Evolutionary conservation across 1,140 invertebrate species (phyloP).

Genomic region (Sesamia nonagrioides): DNA sequence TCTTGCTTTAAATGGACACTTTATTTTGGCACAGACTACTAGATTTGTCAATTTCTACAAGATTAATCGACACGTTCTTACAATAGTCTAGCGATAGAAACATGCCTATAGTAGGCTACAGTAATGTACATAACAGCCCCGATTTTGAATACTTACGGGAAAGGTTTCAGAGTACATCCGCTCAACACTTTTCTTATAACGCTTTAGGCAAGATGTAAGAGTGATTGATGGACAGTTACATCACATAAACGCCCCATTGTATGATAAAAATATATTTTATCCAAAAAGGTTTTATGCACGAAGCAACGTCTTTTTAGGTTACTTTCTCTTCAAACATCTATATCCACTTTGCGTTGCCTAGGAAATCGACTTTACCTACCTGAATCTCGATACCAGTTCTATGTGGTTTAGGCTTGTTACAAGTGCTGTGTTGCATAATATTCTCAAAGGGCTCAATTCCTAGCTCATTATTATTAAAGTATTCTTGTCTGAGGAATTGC

Average conservation of each 20-base stretch:
- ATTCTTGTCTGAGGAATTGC: constrained; percentile 11
- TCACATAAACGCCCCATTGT: constrained; percentile 52
- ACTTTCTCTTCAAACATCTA: constrained; percentile 35
- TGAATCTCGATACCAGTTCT: constrained; percentile 41
- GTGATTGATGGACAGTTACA: constrained; percentile 55
- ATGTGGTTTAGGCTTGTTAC: constrained; percentile 34
- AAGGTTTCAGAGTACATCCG: constrained; percentile 31
- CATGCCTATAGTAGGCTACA: neutral
- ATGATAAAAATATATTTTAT: constrained; percentile 50
- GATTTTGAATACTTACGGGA: constrained; percentile 15
- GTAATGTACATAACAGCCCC: constrained; percentile 3
- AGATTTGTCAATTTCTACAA: constrained; percentile 15
- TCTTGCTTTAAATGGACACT: neutral
- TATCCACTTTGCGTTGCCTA: constrained; percentile 20
- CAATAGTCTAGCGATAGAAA: neutral
- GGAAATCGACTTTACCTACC: constrained; percentile 42
- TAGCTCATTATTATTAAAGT: constrained; percentile 35
- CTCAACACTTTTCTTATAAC: constrained; percentile 43
- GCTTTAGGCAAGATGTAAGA: constrained; percentile 39
- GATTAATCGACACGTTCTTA: neutral
- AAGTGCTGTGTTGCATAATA: constrained; percentile 28
- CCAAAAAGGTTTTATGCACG: constrained; percentile 36
- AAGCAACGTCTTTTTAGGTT: constrained; percentile 40
- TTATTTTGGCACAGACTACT: neutral
- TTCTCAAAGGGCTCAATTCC: constrained; percentile 24